Conservation (phyloP, 2,797 vertebrate species). For the Silurus aristotelis region DNA sequence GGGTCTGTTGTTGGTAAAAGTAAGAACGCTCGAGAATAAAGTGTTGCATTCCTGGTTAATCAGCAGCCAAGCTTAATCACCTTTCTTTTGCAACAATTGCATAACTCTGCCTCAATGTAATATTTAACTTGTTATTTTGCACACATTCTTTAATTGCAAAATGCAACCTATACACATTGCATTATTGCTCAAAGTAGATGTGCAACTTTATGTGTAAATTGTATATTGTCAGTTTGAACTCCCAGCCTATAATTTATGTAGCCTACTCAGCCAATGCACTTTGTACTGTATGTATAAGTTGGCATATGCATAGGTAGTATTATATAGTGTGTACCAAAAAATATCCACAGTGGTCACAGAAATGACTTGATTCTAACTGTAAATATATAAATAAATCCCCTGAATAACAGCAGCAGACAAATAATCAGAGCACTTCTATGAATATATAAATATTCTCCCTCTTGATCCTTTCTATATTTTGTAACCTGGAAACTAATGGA, state of each 20-base stretch:
- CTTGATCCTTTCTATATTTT: too few species aligned
- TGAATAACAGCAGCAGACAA: not conserved
- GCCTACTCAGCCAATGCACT: not conserved
- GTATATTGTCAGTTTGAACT: constrained; percentile 12
- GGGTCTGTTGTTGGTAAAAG: not conserved
- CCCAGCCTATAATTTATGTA: constrained; percentile 11
- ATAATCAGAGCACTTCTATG: too few species aligned
- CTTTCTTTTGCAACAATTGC: not conserved
- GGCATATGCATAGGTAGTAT: too few species aligned
- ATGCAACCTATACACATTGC: not conserved
- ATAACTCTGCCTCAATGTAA: not conserved
- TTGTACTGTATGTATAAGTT: not conserved
- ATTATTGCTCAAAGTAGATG: not conserved
- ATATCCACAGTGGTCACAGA: not conserved
- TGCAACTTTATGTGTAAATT: constrained; percentile 16
- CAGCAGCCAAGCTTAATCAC: constrained; percentile 5
- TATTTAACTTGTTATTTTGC: not conserved
- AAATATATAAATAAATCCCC: not conserved
- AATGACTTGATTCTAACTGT: not conserved
- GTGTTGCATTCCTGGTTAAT: constrained; percentile 2
- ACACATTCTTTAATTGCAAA: not conserved
- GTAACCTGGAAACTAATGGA: too few species aligned
- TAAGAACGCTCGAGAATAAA: not conserved
- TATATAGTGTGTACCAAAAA: not conserved
- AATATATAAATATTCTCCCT: too few species aligned